Evolutionary conservation across 1,140 invertebrate genomes (phyloP), one percentile per base, ranked within the genome.

Genomic region (Stegodyphus dumicola): DNA sequence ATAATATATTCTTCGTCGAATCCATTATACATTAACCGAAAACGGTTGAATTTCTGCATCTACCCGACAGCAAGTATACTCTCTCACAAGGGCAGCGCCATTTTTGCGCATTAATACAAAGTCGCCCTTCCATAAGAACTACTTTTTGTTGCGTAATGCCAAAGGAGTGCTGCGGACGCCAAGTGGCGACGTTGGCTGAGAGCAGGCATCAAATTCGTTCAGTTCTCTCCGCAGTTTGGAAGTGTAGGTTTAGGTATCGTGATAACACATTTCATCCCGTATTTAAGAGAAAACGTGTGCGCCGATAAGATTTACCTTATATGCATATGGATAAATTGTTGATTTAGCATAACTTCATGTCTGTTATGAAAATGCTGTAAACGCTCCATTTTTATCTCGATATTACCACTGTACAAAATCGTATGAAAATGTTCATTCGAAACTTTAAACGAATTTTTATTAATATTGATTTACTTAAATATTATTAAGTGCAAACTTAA

Each of bases 101-200:
- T 83, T 83, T 83, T 83, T 83, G 80, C 80, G 80, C 80, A 83
- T 83, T 75, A 83, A 83, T 83, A 83, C 80, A 83, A 83, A 83
- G 56, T 83, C 69, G 80, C 33, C 70, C 70, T 75, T 83, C 56
- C 60, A 83, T 75, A 49, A 83, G 80, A 71, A 83, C 80, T 83
- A 74, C 48, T 53, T 83, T 83, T 75, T 75, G 56, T 83, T 83
- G 80, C 80, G 80, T 83, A 83, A 74, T 60, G 71, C 70, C 80
- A 83, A 54, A 66, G 79, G 53, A 33, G 80, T 83, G 71, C 74
- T 83, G 60, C 80, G 80, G 69, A 51, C 80, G 60, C 80, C 60
- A 83, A 83, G 48, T 56, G 17, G 71, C 10, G 54, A 33, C 33
- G 33, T 9, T 60, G 15, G 56, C 15, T 15, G 9, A 60, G 56